Conservation (phyloP, 1,140 invertebrate species). For the Telenomus remus region DNA sequence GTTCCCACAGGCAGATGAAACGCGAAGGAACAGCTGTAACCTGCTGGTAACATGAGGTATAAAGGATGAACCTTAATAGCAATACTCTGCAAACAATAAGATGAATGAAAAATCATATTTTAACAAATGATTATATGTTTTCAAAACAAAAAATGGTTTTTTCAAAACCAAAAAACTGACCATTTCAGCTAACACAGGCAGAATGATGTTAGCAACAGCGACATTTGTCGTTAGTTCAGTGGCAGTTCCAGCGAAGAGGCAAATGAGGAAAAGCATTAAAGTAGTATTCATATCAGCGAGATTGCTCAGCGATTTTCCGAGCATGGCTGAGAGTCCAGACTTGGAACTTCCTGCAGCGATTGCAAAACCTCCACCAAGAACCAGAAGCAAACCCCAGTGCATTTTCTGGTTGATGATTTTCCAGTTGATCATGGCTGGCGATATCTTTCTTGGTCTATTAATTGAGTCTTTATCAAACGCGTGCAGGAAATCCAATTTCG, state of each 20-base stretch:
- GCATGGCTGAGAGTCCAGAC: slow-evolving; percentile 84
- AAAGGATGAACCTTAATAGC: slow-evolving; percentile 79
- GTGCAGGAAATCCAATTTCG: slow-evolving; percentile 84
- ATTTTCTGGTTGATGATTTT: slow-evolving; percentile 85
- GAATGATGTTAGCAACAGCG: slow-evolving; percentile 80
- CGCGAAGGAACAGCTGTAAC: slow-evolving; percentile 79
- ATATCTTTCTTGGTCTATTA: slow-evolving; percentile 78
- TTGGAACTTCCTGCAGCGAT: slow-evolving; percentile 87
- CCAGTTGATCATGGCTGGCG: slow-evolving; percentile 85
- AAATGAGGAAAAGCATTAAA: slow-evolving; percentile 70
- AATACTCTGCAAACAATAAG: slow-evolving; percentile 76
- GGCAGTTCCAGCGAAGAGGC: slow-evolving; percentile 74
- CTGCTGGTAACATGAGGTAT: slow-evolving; percentile 82
- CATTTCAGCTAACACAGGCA: slow-evolving; percentile 80
- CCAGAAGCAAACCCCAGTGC: slow-evolving; percentile 86
- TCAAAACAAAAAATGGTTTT: too few relatives aligned
- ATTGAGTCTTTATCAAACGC: slow-evolving; percentile 77
- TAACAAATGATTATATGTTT: too few relatives aligned
- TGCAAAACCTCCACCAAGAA: slow-evolving; percentile 90
- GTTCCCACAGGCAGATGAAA: slow-evolving; percentile 87
- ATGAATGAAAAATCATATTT: too few relatives aligned
- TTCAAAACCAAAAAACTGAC: too few relatives aligned
- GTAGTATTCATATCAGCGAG: slow-evolving; percentile 64
- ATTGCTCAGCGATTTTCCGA: slow-evolving; percentile 80
- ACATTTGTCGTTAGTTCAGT: slow-evolving; percentile 82